Conservation (phyloP, 2,797 vertebrate genomes). For the Orestias chungarensis region DNA sequence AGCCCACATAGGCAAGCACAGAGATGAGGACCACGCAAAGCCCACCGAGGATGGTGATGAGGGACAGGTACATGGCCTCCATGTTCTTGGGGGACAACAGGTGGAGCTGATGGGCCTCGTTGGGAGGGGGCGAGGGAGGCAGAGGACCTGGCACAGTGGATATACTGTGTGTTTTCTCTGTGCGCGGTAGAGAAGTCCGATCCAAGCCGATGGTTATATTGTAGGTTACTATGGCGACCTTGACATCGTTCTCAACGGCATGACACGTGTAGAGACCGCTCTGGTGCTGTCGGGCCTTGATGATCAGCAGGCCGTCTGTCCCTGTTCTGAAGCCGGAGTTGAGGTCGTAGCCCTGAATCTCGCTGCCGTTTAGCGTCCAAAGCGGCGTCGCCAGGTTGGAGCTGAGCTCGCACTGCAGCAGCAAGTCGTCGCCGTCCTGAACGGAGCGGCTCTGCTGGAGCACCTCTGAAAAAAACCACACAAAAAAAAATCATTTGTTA, state of each 20-base stretch:
- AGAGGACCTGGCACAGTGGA: constrained; percentile 17
- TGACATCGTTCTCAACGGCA: constrained; percentile 84
- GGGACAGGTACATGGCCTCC: constrained; percentile 87
- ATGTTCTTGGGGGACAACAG: constrained; percentile 74
- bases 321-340: constrained; percentile 85
- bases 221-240: constrained; percentile 81
- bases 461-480: constrained; percentile 62
- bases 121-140: constrained; percentile 26
- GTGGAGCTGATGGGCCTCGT: constrained; percentile 38
- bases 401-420: constrained; percentile 91
- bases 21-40: constrained; percentile 86
- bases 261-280: constrained; percentile 89
- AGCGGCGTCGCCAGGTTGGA: constrained; percentile 90
- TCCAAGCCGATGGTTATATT: constrained; percentile 80
- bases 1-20: constrained; percentile 86
- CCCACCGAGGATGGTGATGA: constrained; percentile 87
- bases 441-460: constrained; percentile 83
- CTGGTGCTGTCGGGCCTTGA: constrained; percentile 81
- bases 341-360: constrained; percentile 73
- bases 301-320: constrained; percentile 90
- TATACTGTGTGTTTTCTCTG: constrained; percentile 27
- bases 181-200: constrained; percentile 58
- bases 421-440: constrained; percentile 87
- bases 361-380: constrained; percentile 85
- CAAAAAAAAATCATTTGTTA: constrained; percentile 5